Conservation (phyloP, 1,140 invertebrate species). For the Cherax quadricarinatus region DNA sequence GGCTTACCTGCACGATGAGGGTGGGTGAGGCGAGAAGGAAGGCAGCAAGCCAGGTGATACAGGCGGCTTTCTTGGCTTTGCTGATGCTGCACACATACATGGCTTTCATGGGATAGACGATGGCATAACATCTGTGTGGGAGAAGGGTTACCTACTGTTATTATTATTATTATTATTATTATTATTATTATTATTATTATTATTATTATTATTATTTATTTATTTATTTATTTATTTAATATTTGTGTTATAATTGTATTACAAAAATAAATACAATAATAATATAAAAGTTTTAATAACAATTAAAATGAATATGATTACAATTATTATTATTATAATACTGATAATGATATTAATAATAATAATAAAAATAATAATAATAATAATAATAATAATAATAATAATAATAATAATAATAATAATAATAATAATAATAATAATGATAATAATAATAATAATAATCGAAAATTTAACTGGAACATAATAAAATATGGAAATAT, state of each 20-base stretch:
- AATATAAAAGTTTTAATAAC: too few relatives aligned
- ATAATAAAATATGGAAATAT: too few relatives aligned
- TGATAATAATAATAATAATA: too few relatives aligned
- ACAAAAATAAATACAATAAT: too few relatives aligned
- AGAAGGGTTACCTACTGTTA: slow-evolving; percentile 15
- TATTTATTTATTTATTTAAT: slow-evolving; percentile 2
- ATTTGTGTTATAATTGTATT: too few relatives aligned
- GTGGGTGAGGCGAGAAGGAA: slow-evolving; percentile 81
- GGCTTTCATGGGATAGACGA: slow-evolving; percentile 86
- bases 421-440: too few relatives aligned
- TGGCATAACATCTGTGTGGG: slow-evolving; percentile 85
- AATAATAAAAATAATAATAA: too few relatives aligned
- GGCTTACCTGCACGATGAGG: slow-evolving; percentile 80
- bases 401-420: too few relatives aligned
- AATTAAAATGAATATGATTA: too few relatives aligned
- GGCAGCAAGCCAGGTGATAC: slow-evolving; percentile 82
- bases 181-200: background rate
- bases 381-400: too few relatives aligned
- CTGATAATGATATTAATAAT: too few relatives aligned
- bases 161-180: background rate
- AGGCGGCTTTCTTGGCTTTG: slow-evolving; percentile 82
- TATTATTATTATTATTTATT: background rate
- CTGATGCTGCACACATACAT: slow-evolving; percentile 85
- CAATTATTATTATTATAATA: background rate
- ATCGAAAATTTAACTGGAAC: too few relatives aligned